A percentile compares a stretch with the other conserved stretches of the same genome.
phyloP scores from a whole-genome alignment of 2,888 invertebrate species.

The Athalia cordata region DNA sequence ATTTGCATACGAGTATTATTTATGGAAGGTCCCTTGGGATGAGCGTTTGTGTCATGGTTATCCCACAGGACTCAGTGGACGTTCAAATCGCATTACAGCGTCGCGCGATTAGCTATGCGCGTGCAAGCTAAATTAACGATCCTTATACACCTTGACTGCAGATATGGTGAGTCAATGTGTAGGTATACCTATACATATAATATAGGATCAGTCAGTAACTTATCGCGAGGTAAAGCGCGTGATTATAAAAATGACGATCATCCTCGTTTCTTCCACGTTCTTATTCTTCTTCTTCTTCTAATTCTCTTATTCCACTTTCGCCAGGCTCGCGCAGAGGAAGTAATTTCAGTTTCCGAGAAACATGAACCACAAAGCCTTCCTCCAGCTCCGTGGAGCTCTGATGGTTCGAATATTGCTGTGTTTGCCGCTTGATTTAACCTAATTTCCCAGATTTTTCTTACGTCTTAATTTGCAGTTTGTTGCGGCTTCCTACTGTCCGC shows the following conservation, averaged over 20 bases:
- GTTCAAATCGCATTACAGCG: conserved; percentile 72
- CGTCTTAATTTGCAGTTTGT: conserved; percentile 40
- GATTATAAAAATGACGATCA: conserved; percentile 12
- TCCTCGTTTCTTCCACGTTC: conserved; percentile 12
- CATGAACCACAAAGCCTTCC: conserved; percentile 28
- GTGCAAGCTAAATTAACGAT: conserved; percentile 41
- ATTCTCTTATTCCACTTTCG: not conserved
- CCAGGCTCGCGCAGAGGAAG: conserved; percentile 23
- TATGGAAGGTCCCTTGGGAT: conserved; percentile 64
- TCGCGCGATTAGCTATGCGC: conserved; percentile 54
- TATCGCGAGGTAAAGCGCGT: conserved; percentile 4
- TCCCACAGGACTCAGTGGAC: conserved; percentile 69
- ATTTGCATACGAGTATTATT: conserved; percentile 73
- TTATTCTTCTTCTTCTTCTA: not conserved
- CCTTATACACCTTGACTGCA: conserved; percentile 22
- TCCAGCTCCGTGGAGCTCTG: conserved; percentile 10
- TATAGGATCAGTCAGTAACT: conserved; percentile 24
- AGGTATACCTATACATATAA: too few species aligned
- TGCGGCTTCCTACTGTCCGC: conserved; percentile 35
- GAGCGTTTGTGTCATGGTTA: conserved; percentile 46
- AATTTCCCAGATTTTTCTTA: conserved; percentile 40
- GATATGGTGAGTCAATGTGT: conserved; percentile 21
- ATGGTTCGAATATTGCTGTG: conserved; percentile 30
- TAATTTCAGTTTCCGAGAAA: conserved; percentile 42
- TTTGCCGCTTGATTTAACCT: conserved; percentile 46